A percentile compares a stretch with the other conserved stretches of the same genome.
Conservation (phyloP, 2,888 invertebrate species). For the Pediacus dermestoides region DNA sequence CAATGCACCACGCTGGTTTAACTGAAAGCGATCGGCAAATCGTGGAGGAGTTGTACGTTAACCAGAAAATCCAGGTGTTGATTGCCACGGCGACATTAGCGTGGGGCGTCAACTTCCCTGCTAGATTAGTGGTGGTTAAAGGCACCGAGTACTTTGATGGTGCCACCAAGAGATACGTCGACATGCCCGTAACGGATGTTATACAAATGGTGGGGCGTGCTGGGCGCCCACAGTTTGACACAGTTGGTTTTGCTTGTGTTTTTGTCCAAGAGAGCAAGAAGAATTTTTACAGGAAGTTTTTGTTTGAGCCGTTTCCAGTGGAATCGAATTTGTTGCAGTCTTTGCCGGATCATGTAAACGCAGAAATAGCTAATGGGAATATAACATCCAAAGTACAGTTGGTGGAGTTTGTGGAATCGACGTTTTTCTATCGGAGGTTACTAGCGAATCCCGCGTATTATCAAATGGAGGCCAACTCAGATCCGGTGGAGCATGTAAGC, state of each 20-base stretch:
- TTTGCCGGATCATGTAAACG: slow-evolving; percentile 94
- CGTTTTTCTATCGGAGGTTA: slow-evolving; percentile 92
- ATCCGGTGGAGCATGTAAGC: slow-evolving; percentile 62
- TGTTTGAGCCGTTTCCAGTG: slow-evolving; percentile 99
- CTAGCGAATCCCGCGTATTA: slow-evolving; percentile 92
- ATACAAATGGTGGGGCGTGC: slow-evolving; percentile 99
- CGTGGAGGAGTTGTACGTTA: slow-evolving; percentile 91
- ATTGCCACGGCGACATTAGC: slow-evolving; percentile 97
- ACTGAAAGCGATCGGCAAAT: slow-evolving; percentile 87
- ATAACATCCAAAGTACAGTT: slow-evolving; percentile 90
- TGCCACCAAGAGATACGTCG: slow-evolving; percentile 92
- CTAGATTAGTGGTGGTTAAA: slow-evolving; percentile 96
- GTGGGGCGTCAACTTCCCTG: slow-evolving; percentile 99
- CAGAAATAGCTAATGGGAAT: slow-evolving; percentile 93
- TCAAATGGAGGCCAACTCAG: slow-evolving; percentile 59
- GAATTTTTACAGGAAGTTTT: slow-evolving; percentile 97
- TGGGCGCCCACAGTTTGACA: slow-evolving; percentile 95
- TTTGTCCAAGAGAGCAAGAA: slow-evolving; percentile 96
- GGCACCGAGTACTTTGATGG: slow-evolving; percentile 96
- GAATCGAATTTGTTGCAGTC: slow-evolving; percentile 92
- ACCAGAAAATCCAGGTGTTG: slow-evolving; percentile 92
- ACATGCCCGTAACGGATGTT: slow-evolving; percentile 99
- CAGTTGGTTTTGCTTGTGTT: slow-evolving; percentile 83
- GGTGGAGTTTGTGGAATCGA: slow-evolving; percentile 97
- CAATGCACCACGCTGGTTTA: slow-evolving; percentile 97